A percentile compares a stretch with the other conserved stretches of the same genome.
phyloP scores from a whole-genome alignment of 2,113 vertebrate genomes.

The Lophotis ruficrista region DNA sequence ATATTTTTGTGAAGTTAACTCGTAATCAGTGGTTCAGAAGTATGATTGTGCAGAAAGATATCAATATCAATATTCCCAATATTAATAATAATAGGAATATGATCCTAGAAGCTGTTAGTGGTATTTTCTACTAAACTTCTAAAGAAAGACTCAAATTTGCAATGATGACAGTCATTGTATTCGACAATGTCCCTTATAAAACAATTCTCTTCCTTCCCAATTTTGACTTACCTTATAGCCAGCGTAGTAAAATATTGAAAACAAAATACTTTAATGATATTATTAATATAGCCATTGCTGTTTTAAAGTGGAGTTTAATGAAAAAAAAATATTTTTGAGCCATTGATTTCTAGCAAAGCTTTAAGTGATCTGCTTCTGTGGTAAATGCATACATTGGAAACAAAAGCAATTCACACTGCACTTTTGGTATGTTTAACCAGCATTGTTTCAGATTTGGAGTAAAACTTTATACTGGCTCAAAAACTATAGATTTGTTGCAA shows the following conservation, averaged over 20 bases:
- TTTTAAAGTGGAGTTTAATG: not conserved
- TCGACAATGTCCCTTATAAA: not conserved
- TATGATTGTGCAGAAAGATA: not conserved
- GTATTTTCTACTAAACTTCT: not conserved
- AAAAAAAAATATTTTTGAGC: not conserved
- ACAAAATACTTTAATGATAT: not conserved
- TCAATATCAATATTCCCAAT: not conserved
- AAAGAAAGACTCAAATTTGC: not conserved
- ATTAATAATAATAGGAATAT: not conserved
- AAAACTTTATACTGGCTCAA: conserved; percentile 67
- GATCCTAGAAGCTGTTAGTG: not conserved
- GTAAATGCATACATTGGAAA: not conserved
- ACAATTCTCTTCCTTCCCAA: not conserved
- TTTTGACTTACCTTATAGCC: not conserved
- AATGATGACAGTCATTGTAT: not conserved
- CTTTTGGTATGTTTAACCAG: conserved; percentile 42
- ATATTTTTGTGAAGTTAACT: not conserved
- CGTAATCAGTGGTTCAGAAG: not conserved
- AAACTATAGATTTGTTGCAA: conserved; percentile 70
- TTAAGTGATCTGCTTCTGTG: not conserved
- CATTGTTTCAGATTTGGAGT: conserved; percentile 52
- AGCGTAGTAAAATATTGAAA: not conserved
- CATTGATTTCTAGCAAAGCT: not conserved
- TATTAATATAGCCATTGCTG: not conserved
- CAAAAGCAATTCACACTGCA: not conserved